Percentiles rank a stretch among this genome's conserved stretches.
Evolutionary conservation across 2,888 invertebrate genomes (phyloP).

Genomic region (Xestia xanthographa): DNA sequence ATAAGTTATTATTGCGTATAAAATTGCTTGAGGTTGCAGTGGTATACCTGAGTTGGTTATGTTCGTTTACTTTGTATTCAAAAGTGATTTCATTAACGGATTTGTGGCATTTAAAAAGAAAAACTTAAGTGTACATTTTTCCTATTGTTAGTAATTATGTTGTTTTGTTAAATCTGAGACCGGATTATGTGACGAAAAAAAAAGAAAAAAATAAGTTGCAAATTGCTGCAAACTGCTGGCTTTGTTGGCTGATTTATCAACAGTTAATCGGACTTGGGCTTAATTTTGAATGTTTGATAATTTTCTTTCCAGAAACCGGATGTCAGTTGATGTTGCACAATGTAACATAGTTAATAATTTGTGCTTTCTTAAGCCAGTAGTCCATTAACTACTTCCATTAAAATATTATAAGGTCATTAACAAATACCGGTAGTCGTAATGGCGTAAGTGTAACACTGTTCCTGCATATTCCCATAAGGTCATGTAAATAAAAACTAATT

Average conservation of each 20-base stretch:
- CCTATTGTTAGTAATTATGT: not conserved
- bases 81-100: slow-evolving; percentile 14
- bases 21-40: slow-evolving; percentile 26
- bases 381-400: slow-evolving; percentile 20
- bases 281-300: not conserved
- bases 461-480: slow-evolving; percentile 33
- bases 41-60: slow-evolving; percentile 25
- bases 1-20: slow-evolving; percentile 46
- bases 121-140: not conserved
- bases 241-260: not conserved
- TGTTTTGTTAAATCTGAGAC: not conserved
- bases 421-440: slow-evolving; percentile 59
- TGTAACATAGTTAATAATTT: not conserved
- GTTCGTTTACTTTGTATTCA: slow-evolving; percentile 30
- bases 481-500: slow-evolving; percentile 55
- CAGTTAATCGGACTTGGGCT: not conserved
- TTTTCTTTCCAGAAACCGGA: not conserved
- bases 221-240: not conserved
- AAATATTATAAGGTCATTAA: slow-evolving; percentile 41
- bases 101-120: not conserved
- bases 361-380: not conserved
- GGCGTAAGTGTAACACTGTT: slow-evolving; percentile 36
- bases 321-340: not conserved
- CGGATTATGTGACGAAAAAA: not conserved
- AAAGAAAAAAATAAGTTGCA: not conserved